Evolutionary conservation across 2,113 vertebrate genomes (phyloP), one percentile per base, ranked within the genome.

Genomic region (Myotis davidii): DNA sequence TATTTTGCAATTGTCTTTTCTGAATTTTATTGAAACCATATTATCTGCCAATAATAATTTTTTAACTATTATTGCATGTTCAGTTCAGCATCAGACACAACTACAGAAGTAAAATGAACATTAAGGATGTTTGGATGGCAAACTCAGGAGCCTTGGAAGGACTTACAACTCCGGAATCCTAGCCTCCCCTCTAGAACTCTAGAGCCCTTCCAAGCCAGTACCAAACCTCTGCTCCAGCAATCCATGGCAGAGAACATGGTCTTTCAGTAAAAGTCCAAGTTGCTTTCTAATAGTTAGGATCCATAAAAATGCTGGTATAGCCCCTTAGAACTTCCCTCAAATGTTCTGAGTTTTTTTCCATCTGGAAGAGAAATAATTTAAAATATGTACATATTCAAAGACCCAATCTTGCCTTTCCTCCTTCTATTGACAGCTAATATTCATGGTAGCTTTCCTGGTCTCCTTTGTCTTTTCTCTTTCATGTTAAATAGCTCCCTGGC

Each of bases 1-100:
- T 93, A 69, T 52, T 91, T 83, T 91, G 16, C 7, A 54, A 90
- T 91, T 92, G 83, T 54, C 14, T 59, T 82, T 88, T 76, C 67
- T 84, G 89, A 89, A 52, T 67, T 82, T 85, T 61, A 78, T 23
- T 83, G n/a, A 95, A 70, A 27, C 45, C 20, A 17, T 61, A 79
- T 84, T 79, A 74, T 88, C 18, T 78, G 56, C 67, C 50, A 94
- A 73, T 85, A 72, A 52, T 52, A 90, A 69, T 69, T 78, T 78
- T 91, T 88, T 74, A 92, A 59, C 7, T 81, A 32, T 34, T 82
- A 93, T 34, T 86, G 18, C 37, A 56, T 48, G 34, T 7, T 84
- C 21, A 86, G 39, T 86, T 94, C 21, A n/a, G 20, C 42, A 81
- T 52, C 88, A 25, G 39, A 27, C 2, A 67, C 3, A 89, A 76